A percentile compares a stretch with the other conserved stretches of the same genome.
Evolutionary conservation across 2,113 vertebrate species (phyloP).

Genomic region (Marmota flaviventris): DNA sequence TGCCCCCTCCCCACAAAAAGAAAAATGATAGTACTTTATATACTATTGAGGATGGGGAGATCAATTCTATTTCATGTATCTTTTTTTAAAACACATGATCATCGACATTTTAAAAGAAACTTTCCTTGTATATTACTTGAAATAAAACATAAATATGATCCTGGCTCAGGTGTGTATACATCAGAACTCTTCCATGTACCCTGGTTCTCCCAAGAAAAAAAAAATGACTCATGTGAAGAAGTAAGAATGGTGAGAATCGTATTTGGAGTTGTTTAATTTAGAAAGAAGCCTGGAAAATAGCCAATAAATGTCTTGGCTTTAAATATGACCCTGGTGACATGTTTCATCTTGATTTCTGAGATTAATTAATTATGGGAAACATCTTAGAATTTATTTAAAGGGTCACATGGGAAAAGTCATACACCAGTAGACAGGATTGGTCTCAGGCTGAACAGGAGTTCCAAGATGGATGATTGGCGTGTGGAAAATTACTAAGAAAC

Average conservation of each 20-base stretch:
- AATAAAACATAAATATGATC: constrained; percentile 3
- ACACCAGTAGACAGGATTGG: constrained; percentile 50
- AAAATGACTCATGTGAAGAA: background rate
- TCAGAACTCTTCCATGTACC: background rate
- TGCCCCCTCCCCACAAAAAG: background rate
- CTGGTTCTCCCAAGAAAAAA: background rate
- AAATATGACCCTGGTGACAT: constrained; percentile 78
- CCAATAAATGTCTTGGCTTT: constrained; percentile 80
- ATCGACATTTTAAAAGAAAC: constrained; percentile 38
- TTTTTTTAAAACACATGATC: constrained; percentile 15
- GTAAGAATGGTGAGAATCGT: constrained; percentile 29
- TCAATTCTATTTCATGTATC: background rate
- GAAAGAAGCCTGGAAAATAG: constrained; percentile 78
- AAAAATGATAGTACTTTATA: constrained; percentile 50
- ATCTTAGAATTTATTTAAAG: constrained; percentile 82
- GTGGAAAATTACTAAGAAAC: constrained; percentile 78
- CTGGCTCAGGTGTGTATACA: background rate
- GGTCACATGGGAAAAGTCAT: constrained; percentile 78
- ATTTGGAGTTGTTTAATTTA: constrained; percentile 75
- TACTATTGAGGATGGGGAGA: background rate
- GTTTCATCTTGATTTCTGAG: constrained; percentile 84
- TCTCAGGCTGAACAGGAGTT: constrained; percentile 65
- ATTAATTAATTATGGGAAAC: constrained; percentile 85
- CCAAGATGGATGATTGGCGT: constrained; percentile 50
- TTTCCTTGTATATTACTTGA: background rate